These are phyloP conservation scores for Tricholauxania praeusta DNA, from an alignment of 2,888 invertebrate species.

Conservation along the genomic window DNA sequence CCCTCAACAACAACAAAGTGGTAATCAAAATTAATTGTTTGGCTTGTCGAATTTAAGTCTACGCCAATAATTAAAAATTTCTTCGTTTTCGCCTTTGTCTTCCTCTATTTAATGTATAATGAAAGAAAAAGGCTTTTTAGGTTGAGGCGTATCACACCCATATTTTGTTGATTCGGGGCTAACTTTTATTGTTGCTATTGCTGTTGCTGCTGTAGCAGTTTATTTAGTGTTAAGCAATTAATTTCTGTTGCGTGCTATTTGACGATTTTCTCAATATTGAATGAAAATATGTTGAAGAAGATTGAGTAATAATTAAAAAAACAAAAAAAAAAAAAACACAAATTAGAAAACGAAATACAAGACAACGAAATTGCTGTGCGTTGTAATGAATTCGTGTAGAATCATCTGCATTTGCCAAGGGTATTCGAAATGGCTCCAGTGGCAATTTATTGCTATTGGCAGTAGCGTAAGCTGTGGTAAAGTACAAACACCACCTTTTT, in stretches of 20 bases:
- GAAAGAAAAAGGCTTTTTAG: conserved; percentile 27
- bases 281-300: neutral
- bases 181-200: conserved; percentile 33
- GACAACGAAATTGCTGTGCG: neutral
- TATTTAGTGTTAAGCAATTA: conserved; percentile 66
- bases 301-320: conserved; percentile 31
- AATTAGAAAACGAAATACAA: neutral
- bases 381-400: neutral
- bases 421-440: neutral
- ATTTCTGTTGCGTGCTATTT: conserved; percentile 64
- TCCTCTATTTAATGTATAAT: neutral
- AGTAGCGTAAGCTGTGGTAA: too few relatives aligned
- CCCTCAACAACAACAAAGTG: conserved; percentile 10
- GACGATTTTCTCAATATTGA: conserved; percentile 51
- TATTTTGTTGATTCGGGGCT: conserved; percentile 39
- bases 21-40: conserved; percentile 64
- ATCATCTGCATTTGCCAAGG: neutral
- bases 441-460: neutral
- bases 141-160: conserved; percentile 48
- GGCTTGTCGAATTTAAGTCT: conserved; percentile 55
- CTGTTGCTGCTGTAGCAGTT: conserved; percentile 46
- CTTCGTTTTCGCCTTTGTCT: conserved; percentile 10
- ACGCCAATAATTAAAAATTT: conserved; percentile 28
- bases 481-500: too few relatives aligned
- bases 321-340: conserved; percentile 11